Base-by-base conservation (phyloP, 2,113 vertebrate genomes). In the Semicossyphus pulcher region DNA sequence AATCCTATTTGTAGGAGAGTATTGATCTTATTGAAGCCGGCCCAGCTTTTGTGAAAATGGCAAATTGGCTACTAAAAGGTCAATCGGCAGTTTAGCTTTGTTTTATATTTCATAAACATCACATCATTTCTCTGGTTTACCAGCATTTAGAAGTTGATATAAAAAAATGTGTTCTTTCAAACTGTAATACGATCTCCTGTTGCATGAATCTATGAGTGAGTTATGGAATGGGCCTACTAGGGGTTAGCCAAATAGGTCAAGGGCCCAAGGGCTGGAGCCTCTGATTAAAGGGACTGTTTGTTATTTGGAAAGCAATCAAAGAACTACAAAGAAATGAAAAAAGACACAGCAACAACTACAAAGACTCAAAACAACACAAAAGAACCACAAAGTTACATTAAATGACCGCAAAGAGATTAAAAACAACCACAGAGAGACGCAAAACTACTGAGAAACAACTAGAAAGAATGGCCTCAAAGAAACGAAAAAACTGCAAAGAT, bases 1-100 rank as follows among this genome's bases (percentile, higher is more conserved):
- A 69, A 62, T 80, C 41, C 23, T 36, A 78, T 73, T 54, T 72
- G 49, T 34, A n/a, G 0, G 14, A 10, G 29, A 4, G 59, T 53
- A 51, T 58, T 36, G 29, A 36, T 47, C 51, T 41, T 36, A 69
- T 16, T 56, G 39, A n/a, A 79, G 42, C 14, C 31, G 42, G 21
- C 52, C 28, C 57, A 73, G 32, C 21, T 48, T 41, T 23, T 26
- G 48, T 60, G 37, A 48, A 45, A 53, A 51, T 20, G 20, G 26
- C 42, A 54, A 39, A 45, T n/a, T n/a, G n/a, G n/a, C n/a, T 69
- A 29, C 20, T 15, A 1, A 48, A 23, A 16, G 28, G 53, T 42
- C 29, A 39, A 16, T 11, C 3, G 36, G 26, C 4, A 20, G 23
- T 18, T 67, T 29, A 16, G 7, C 23, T 42, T 48, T 63, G 32